These are phyloP conservation scores for Pseudonaja textilis DNA, from an alignment of 2,113 vertebrate species.

Conservation along the genomic window DNA sequence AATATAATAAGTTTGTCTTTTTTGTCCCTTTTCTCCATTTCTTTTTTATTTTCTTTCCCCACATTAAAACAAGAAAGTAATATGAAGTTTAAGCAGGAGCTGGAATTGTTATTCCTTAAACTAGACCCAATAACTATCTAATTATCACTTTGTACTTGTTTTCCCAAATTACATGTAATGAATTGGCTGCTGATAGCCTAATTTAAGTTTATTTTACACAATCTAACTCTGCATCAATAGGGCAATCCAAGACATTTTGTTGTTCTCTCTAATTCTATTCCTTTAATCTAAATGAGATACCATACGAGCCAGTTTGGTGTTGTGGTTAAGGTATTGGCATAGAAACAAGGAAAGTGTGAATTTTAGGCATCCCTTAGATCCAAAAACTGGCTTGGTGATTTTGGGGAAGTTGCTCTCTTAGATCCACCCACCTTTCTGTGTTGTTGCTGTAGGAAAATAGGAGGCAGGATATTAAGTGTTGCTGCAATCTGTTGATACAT, in stretches of 20 bases:
- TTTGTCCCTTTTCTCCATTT: not conserved
- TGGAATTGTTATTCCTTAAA: slow-evolving; percentile 2
- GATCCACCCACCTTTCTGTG: not conserved
- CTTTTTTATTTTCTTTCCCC: not conserved
- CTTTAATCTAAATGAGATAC: not conserved
- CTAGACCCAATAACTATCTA: not conserved
- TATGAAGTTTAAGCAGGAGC: not conserved
- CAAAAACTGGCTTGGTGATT: not conserved
- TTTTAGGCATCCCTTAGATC: not conserved
- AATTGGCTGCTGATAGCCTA: not conserved
- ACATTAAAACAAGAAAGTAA: not conserved
- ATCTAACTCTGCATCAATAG: not conserved
- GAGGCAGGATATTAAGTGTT: not conserved
- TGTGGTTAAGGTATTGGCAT: not conserved
- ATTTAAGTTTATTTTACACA: not conserved
- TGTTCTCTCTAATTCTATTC: not conserved
- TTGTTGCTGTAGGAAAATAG: not conserved
- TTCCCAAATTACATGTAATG: not conserved
- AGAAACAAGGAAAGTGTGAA: not conserved
- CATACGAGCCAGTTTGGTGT: not conserved
- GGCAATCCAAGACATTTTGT: not conserved
- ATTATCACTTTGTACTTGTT: not conserved
- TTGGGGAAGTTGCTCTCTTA: not conserved
- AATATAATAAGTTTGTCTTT: not conserved
- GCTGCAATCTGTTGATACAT: not conserved